Evolutionary conservation across 2,113 vertebrate genomes (phyloP).

Genomic region (Procavia capensis): DNA sequence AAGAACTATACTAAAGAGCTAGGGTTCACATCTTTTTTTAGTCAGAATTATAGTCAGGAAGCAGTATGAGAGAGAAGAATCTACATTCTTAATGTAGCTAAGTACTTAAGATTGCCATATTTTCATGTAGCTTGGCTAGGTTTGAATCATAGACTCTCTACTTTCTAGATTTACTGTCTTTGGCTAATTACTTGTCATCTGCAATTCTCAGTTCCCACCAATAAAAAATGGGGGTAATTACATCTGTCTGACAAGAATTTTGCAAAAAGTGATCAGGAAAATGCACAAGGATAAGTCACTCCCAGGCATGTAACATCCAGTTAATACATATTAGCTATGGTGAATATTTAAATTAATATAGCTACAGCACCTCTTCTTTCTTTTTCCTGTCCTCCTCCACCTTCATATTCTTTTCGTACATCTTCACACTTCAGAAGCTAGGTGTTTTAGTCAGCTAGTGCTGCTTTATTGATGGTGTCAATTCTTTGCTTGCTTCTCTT

Average conservation of each 20-base stretch:
- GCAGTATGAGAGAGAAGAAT: not conserved
- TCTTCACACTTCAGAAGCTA: not conserved
- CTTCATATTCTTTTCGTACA: not conserved
- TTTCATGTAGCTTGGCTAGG: not conserved
- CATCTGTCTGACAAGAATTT: not conserved
- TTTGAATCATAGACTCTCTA: not conserved
- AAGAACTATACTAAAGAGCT: not conserved
- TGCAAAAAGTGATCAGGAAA: not conserved
- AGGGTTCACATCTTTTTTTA: not conserved
- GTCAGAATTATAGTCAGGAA: not conserved
- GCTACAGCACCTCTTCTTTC: not conserved
- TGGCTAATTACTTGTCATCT: not conserved
- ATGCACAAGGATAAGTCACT: not conserved
- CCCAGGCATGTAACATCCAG: not conserved
- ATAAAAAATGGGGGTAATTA: not conserved
- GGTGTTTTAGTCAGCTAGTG: too few relatives aligned
- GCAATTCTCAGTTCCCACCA: not conserved
- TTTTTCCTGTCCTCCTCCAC: not conserved
- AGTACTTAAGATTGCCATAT: not conserved
- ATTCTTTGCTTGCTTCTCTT: too few relatives aligned
- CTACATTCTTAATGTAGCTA: not conserved
- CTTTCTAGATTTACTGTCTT: not conserved
- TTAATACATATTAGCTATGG: not conserved
- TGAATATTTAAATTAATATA: not conserved
- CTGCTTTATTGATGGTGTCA: too few relatives aligned